phyloP scores from a whole-genome alignment of 37 sponge, comb jelly and placozoan species.

The Axinella damicornis region DNA sequence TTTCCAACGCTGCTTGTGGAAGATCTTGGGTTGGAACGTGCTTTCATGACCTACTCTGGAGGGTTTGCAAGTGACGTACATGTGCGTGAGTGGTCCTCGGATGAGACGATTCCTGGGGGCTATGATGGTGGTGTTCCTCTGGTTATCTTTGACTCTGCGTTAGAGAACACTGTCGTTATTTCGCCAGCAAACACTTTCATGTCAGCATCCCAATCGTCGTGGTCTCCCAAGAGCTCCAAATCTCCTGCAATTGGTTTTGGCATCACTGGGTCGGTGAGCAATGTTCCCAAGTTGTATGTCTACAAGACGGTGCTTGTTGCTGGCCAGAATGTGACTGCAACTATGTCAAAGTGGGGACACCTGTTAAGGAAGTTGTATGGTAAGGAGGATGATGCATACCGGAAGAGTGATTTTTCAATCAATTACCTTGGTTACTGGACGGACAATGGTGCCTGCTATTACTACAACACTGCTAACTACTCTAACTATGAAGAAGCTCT shows the following conservation, averaged over 20 bases:
- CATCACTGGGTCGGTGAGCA: conserved; percentile 2
- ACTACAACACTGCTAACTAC: conserved; percentile 36
- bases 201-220: conserved; percentile 24
- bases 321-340: conserved; percentile 33
- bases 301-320: conserved; percentile 29
- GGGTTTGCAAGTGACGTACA: background rate
- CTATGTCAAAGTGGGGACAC: conserved; percentile 35
- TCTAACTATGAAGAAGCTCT: conserved; percentile 35
- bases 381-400: conserved; percentile 5
- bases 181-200: conserved; percentile 32
- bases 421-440: conserved; percentile 58
- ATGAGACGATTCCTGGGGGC: background rate
- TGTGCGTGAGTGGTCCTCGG: conserved; percentile 17
- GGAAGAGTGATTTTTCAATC: conserved; percentile 24
- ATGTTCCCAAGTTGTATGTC: conserved; percentile 14
- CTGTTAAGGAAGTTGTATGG: conserved; percentile 12
- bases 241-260: conserved; percentile 25
- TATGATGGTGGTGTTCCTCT: conserved; percentile 37
- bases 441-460: conserved; percentile 59
- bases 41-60: conserved; percentile 13
- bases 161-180: conserved; percentile 45
- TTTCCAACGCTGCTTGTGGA: conserved; percentile 36
- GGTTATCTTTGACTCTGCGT: conserved; percentile 28
- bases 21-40: conserved; percentile 18
- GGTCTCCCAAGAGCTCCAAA: conserved; percentile 1